These are phyloP conservation scores for Tapera naevia DNA, from an alignment of 2,797 vertebrate genomes.

Conservation along the genomic window DNA sequence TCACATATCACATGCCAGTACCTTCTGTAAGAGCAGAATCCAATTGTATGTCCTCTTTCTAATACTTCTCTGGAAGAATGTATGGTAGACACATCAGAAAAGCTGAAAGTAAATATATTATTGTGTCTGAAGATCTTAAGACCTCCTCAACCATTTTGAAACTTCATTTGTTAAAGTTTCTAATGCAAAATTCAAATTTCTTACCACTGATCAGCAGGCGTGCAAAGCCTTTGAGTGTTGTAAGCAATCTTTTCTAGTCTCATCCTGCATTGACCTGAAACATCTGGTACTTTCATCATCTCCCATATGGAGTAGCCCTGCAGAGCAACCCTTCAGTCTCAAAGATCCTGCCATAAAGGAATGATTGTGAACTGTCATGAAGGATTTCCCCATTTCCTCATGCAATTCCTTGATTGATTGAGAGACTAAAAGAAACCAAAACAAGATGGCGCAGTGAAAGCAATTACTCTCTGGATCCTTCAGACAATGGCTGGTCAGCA, in stretches of 20 bases:
- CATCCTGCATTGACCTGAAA: background rate
- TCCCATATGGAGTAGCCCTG: background rate
- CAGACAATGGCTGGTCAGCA: background rate
- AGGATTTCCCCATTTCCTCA: background rate
- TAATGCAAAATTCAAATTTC: background rate
- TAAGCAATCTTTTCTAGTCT: background rate
- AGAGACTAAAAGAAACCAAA: background rate
- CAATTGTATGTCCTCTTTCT: background rate
- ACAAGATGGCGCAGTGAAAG: background rate
- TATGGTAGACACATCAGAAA: slow-evolving; percentile 11
- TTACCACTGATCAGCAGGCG: background rate
- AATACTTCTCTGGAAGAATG: background rate
- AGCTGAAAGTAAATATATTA: background rate
- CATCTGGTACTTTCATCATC: background rate
- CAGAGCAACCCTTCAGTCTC: background rate
- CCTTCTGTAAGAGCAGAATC: background rate
- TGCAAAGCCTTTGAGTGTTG: background rate
- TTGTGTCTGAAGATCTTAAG: background rate
- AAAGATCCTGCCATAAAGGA: background rate
- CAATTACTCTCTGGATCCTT: background rate
- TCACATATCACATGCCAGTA: background rate
- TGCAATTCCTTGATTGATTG: background rate
- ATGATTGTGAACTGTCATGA: background rate
- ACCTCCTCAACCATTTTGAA: background rate
- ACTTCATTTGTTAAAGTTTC: background rate